Evolutionary conservation across 1,140 invertebrate genomes (phyloP).

Genomic region (Rhyzopertha dominica): DNA sequence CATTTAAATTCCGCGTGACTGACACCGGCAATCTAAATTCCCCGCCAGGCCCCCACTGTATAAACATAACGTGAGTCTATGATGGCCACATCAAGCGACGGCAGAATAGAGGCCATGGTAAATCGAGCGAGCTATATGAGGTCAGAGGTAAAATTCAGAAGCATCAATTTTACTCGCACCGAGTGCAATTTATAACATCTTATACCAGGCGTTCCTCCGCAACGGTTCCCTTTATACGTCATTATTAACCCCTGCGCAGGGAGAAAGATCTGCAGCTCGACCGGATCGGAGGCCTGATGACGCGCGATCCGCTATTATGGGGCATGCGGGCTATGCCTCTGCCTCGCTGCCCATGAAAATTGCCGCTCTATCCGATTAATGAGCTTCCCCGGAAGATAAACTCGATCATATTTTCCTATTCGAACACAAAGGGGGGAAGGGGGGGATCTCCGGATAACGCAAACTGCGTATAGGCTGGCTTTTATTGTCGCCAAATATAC

Average conservation of each 20-base stretch:
- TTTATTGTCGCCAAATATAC: too few relatives aligned
- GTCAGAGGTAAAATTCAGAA: slow-evolving; percentile 24
- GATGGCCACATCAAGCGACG: slow-evolving; percentile 5
- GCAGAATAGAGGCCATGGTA: slow-evolving; percentile 16
- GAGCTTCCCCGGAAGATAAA: too few relatives aligned
- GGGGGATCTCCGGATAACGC: too few relatives aligned
- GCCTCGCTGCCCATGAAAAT: too few relatives aligned
- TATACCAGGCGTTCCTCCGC: slow-evolving; percentile 18
- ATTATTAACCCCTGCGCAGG: slow-evolving; percentile 20
- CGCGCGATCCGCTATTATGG: too few relatives aligned
- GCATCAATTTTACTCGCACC: slow-evolving; percentile 28
- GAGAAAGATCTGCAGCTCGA: too few relatives aligned
- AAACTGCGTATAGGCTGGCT: too few relatives aligned
- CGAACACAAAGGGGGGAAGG: too few relatives aligned
- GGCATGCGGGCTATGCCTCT: too few relatives aligned
- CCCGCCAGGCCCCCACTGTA: slow-evolving; percentile 1
- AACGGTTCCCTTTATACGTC: slow-evolving; percentile 26
- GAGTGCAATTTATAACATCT: slow-evolving; percentile 29
- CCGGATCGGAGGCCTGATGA: neutral
- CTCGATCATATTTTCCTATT: too few relatives aligned
- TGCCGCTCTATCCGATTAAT: too few relatives aligned
- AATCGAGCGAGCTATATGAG: slow-evolving; percentile 18
- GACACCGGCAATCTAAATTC: neutral
- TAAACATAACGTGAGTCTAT: slow-evolving; percentile 10
- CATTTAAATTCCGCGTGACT: slow-evolving; percentile 9